Percentiles rank a stretch among this genome's conserved stretches.
Conservation (phyloP, 2,113 vertebrate genomes). For the Oncorhynchus tshawytscha region DNA sequence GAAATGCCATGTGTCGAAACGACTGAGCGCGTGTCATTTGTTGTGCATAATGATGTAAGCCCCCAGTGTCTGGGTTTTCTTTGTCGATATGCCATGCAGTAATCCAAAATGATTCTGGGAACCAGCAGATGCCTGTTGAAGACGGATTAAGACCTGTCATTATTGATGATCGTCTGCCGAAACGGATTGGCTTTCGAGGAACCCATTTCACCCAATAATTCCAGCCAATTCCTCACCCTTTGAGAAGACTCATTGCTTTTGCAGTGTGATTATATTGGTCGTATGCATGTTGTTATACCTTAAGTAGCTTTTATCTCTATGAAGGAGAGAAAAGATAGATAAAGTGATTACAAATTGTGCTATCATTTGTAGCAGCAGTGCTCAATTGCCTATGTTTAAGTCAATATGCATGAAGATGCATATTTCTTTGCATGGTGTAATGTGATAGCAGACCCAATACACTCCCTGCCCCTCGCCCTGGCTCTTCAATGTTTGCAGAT, state of each 20-base stretch:
- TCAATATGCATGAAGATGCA: not conserved
- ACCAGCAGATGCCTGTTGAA: not conserved
- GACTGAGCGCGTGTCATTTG: constrained; percentile 43
- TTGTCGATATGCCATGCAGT: constrained; percentile 20
- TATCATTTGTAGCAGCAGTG: not conserved
- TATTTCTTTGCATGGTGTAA: too few relatives aligned
- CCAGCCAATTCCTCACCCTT: not conserved
- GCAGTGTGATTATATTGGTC: not conserved
- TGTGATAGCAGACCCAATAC: too few relatives aligned
- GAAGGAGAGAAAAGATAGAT: not conserved
- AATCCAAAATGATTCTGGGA: constrained; percentile 30
- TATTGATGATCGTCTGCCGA: constrained; percentile 1
- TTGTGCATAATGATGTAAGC: constrained; percentile 55
- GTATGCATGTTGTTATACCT: not conserved
- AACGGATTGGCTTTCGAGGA: not conserved
- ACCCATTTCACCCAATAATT: not conserved
- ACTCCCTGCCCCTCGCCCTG: too few relatives aligned
- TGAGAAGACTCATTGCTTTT: not conserved
- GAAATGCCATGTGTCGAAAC: constrained; percentile 45
- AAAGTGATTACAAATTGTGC: too few relatives aligned
- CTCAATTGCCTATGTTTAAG: not conserved
- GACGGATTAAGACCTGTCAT: constrained; percentile 5
- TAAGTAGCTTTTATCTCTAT: not conserved
- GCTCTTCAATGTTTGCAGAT: too few relatives aligned
- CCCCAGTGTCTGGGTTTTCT: constrained; percentile 36